Evolutionary conservation across 1,140 invertebrate genomes (phyloP), one percentile per base, ranked within the genome.

Genomic region (Helicoverpa armigera): DNA sequence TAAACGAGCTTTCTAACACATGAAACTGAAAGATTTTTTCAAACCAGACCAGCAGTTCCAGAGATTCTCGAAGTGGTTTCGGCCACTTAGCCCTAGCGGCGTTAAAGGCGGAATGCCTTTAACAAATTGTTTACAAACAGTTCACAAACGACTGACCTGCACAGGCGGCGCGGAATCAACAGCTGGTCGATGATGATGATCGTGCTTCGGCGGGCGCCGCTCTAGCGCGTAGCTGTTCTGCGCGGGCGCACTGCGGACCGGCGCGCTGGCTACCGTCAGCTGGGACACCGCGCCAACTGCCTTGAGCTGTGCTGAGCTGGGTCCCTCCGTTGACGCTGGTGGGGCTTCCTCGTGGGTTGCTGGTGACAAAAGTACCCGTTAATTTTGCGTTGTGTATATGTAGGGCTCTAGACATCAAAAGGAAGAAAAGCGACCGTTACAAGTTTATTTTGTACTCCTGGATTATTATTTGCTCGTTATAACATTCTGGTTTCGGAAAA

Each of bases 221-320:
- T 92, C 92, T 3, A 96, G 86, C 2, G 95, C 96, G 58, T 95
- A 95, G 82, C 95, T 96, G 74, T 94, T 92, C 87, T 96, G 95
- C 0, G 95, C 92, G 65, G 97, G 97, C 91, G 97, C 97, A 72
- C 97, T 95, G 82, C 95, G 94, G 23, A 96, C 95, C 12, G 95
- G 95, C 18, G 94, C 94, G 80, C 95, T 96, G 87, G 95, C 95
- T 7, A 95, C 96, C 4, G 95, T 96, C 58, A 95, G 91, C 76
- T 92, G 94, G 0, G 92, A 93, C 10, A 95, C 93, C 3, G 93
- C 94, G 31, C 87, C 93, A 82, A 91, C 94, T 79, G 95, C 94
- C 90, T 94, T 96, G 88, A 92, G 85, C 82, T 96, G 95, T 81
- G 96, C 96, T 0, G 95, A 95, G 16, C 96, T 96, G 93, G 96